Conservation (phyloP, 2,797 vertebrate genomes). For the Gymnopithys bicolor region DNA sequence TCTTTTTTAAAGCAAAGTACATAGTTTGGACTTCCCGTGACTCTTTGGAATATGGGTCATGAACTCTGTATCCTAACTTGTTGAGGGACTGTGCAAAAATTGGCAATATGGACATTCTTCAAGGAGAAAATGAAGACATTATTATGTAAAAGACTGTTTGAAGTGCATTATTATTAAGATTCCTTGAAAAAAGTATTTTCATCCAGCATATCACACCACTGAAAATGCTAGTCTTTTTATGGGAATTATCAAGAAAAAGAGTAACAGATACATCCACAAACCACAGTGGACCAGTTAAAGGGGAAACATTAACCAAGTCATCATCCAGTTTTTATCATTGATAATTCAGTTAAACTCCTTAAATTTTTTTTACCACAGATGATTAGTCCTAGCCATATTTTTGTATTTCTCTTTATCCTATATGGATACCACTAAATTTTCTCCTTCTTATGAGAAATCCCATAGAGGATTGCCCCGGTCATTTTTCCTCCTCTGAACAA, state of each 20-base stretch:
- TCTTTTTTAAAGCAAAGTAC: background rate
- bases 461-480: background rate
- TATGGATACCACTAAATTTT: background rate
- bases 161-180: background rate
- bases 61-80: background rate
- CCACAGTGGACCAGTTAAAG: background rate
- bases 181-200: background rate
- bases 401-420: background rate
- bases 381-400: background rate
- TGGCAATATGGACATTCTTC: background rate
- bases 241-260: background rate
- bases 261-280: fast-evolving
- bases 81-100: background rate
- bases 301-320: background rate
- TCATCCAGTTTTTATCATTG: background rate
- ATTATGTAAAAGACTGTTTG: background rate
- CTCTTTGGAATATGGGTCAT: background rate
- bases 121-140: background rate
- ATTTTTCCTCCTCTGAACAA: background rate
- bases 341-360: background rate
- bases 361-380: background rate
- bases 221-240: background rate
- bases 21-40: background rate
- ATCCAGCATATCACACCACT: background rate
- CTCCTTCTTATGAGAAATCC: background rate